phyloP scores from a whole-genome alignment of 2,113 vertebrate genomes.

The cat (Felis catus) region DNA sequence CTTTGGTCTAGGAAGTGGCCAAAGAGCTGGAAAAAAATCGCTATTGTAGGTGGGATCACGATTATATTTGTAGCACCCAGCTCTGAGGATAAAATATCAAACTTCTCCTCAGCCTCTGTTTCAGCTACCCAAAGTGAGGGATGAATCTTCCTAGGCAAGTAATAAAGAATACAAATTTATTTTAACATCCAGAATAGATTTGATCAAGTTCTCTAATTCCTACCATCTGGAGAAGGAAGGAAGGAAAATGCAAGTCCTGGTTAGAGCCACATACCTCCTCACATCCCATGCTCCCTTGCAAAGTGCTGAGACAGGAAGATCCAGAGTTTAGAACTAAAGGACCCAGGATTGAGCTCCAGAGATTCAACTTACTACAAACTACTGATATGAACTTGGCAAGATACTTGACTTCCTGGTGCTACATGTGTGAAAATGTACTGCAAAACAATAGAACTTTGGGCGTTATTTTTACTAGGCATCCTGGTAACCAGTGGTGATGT shows the following conservation, averaged over 20 bases:
- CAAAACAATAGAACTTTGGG: neutral
- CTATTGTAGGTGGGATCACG: neutral
- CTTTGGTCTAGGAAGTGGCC: neutral
- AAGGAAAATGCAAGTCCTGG: neutral
- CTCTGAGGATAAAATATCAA: slow-evolving; percentile 18
- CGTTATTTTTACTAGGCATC: neutral
- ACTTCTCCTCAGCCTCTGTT: slow-evolving; percentile 4
- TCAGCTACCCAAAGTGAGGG: slow-evolving; percentile 1
- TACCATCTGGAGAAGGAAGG: slow-evolving; percentile 5
- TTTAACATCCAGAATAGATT: slow-evolving; percentile 2
- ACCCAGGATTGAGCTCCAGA: neutral
- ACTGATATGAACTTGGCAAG: neutral
- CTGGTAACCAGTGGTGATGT: neutral
- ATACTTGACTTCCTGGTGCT: neutral
- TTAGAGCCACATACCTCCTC: neutral
- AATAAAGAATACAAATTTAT: slow-evolving; percentile 44
- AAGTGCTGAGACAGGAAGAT: neutral
- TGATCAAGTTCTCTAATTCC: slow-evolving; percentile 15
- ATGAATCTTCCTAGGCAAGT: neutral
- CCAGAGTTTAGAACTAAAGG: neutral
- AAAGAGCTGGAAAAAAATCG: neutral
- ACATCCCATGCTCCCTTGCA: neutral
- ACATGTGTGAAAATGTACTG: neutral
- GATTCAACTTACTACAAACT: neutral
- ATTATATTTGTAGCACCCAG: neutral